Evolutionary conservation across 2,888 invertebrate genomes (phyloP).

Genomic region (Seira sanloemensis): DNA sequence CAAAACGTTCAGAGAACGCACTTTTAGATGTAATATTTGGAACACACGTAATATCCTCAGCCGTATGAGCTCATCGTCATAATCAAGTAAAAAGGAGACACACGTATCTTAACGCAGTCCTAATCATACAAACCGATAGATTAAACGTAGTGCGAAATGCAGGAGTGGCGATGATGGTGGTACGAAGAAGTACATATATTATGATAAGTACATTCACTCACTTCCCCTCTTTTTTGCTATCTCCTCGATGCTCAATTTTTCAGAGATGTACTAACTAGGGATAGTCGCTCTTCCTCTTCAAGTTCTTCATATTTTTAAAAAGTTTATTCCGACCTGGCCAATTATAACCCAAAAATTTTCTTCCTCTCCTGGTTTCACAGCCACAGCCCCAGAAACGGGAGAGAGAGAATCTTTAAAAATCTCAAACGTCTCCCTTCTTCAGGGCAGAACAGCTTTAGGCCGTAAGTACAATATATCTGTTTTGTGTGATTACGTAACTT

Average conservation of each 20-base stretch:
- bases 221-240: conserved; percentile 22
- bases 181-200: conserved; percentile 63
- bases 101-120: conserved; percentile 29
- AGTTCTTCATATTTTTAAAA: conserved; percentile 16
- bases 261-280: conserved; percentile 24
- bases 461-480: conserved; percentile 82
- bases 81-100: background rate
- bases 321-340: conserved; percentile 63
- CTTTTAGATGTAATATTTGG: conserved; percentile 33
- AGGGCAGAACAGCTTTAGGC: conserved; percentile 95
- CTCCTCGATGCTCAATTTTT: conserved; percentile 20
- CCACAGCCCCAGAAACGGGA: conserved; percentile 58
- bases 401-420: conserved; percentile 71
- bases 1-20: conserved; percentile 35
- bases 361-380: conserved; percentile 52
- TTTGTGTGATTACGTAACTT: conserved; percentile 32
- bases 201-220: conserved; percentile 65
- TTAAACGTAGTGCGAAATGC: conserved; percentile 20
- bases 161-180: conserved; percentile 16
- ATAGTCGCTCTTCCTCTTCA: conserved; percentile 28
- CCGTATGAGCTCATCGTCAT: background rate
- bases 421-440: conserved; percentile 69
- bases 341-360: conserved; percentile 56
- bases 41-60: background rate
- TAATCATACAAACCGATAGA: conserved; percentile 25